A percentile compares a stretch with the other conserved stretches of the same genome.
phyloP scores from a whole-genome alignment of 2,888 invertebrate species.

The Galerucella nymphaeae region DNA sequence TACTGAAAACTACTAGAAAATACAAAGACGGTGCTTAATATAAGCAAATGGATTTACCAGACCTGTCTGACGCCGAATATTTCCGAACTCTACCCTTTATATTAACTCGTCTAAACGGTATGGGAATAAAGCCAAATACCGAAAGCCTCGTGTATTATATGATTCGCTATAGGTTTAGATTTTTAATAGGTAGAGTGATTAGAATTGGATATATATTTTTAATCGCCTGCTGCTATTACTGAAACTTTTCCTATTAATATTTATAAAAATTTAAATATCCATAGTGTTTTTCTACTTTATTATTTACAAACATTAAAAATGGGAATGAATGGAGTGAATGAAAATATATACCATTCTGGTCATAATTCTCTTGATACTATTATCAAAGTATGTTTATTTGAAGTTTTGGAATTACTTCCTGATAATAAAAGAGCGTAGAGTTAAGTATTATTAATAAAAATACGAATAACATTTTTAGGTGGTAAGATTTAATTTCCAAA shows the following conservation, averaged over 20 bases:
- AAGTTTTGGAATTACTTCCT: too few relatives aligned
- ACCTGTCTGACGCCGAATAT: background rate
- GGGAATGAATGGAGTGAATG: too few relatives aligned
- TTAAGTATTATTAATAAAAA: background rate
- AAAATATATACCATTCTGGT: background rate
- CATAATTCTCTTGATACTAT: too few relatives aligned
- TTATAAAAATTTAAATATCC: background rate
- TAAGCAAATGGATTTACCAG: background rate
- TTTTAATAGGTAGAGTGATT: too few relatives aligned
- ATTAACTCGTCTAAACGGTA: background rate
- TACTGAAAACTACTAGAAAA: background rate
- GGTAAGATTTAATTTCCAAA: background rate
- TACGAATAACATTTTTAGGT: background rate
- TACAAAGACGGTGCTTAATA: background rate
- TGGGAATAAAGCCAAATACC: background rate
- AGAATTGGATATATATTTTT: too few relatives aligned
- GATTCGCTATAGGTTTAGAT: too few relatives aligned
- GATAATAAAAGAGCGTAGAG: background rate
- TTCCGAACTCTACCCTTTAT: background rate
- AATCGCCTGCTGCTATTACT: too few relatives aligned
- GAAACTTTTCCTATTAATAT: background rate
- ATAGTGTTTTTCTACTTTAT: too few relatives aligned
- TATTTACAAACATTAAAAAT: too few relatives aligned
- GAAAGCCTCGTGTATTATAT: background rate
- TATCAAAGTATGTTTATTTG: too few relatives aligned